Base-by-base conservation (phyloP, 2,113 vertebrate genomes). In the Piprites chloris region DNA sequence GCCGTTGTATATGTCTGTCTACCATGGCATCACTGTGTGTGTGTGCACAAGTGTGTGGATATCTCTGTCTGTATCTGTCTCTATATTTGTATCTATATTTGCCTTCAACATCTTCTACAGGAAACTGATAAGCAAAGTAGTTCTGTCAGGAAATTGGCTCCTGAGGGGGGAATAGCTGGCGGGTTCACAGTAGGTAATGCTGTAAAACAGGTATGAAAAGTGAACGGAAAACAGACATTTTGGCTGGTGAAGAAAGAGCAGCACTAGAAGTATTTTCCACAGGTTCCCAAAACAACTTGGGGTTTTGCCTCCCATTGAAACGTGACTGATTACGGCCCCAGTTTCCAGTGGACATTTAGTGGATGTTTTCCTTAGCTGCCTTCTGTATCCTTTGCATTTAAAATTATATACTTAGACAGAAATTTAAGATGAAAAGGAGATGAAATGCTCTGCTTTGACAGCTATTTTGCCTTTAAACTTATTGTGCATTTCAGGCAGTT, bases 11-110 rank as follows among this genome's bases (percentile, higher is more conserved):
- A 3, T 3, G 1, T 9, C 69, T 12, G 30, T 11, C 21, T 2
- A 20, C 69, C 4, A 1, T 0, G 12, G 73, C 3, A 20, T 4
- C 27, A 4, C 67, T 2, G 0, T 1, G 17, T 12, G 17, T 14
- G 56, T 7, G 56, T 9, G 56, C 14, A 12, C 0, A 3, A 9
- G n/a, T 11, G 4, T 1, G 20, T 3, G 22, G 47, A 20, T 21
- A 19, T 4, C 62, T 9, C 6, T 58, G 33, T 50, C 68, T 42
- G 0, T 15, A 7, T 33, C 42, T 39, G 5, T 8, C 37, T 65
- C n/a, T 9, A 2, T 16, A 9, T 10, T 5, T 14, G 0, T 16
- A 39, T 11, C 55, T 47, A 1, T 19, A 17, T 75, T 46, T 66
- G 67, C 44, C 81, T 49, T 33, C 77, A 53, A 12, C 71, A 22